Conservation (phyloP, 2,797 vertebrate genomes). For the Petrocephalus sullivani region DNA sequence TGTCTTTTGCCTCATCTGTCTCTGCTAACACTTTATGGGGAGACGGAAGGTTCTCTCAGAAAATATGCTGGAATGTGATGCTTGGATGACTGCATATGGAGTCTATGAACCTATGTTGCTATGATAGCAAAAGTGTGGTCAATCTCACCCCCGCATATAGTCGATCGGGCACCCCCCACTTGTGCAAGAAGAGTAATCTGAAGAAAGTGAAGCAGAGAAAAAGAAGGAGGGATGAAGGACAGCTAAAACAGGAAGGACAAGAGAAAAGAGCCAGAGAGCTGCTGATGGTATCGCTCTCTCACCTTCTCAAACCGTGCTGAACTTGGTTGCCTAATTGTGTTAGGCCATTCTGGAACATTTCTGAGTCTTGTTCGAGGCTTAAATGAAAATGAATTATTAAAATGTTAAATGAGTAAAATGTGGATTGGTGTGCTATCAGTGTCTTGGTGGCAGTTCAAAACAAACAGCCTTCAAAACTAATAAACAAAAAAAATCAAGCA, state of each 20-base stretch:
- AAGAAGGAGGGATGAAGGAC: slow-evolving; percentile 7
- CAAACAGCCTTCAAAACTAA: not conserved
- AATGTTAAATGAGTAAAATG: not conserved
- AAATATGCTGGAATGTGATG: not conserved
- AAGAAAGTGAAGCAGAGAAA: not conserved
- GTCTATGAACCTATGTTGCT: not conserved
- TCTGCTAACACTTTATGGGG: slow-evolving; percentile 19
- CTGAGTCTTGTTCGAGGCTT: not conserved
- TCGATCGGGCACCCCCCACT: not conserved
- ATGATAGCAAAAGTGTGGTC: not conserved
- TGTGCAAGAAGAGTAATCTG: not conserved
- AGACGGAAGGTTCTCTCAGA: slow-evolving; percentile 10
- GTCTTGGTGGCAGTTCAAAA: not conserved
- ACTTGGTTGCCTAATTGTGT: not conserved
- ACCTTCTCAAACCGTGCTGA: not conserved
- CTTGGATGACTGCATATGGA: not conserved
- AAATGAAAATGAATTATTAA: not conserved
- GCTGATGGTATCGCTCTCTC: not conserved
- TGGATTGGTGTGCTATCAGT: not conserved
- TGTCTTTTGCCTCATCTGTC: slow-evolving; percentile 31
- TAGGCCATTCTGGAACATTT: not conserved
- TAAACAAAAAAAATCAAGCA: not conserved
- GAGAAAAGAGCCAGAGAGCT: not conserved
- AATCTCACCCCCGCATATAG: not conserved
- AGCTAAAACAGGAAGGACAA: slow-evolving; percentile 6